Base-by-base conservation (phyloP, 2,797 vertebrate species). In the Micrastur ruficollis region DNA sequence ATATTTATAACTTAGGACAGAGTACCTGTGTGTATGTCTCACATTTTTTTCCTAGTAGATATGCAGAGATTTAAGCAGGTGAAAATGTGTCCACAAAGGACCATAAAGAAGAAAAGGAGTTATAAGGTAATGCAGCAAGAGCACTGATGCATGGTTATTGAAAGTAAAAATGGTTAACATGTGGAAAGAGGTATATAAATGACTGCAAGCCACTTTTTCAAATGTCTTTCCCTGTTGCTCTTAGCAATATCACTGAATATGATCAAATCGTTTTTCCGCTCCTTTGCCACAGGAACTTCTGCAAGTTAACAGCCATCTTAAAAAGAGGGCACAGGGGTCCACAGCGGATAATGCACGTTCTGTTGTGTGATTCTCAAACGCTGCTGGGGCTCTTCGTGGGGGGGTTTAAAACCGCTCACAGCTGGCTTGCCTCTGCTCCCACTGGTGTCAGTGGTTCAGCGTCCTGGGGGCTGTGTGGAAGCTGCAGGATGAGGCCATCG, bases 71-170 rank as follows among this genome's bases (percentile, higher is more conserved):
- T 97, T 95, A 95, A 95, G 79, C 89, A 89, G 95, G 93, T 89
- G 76, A 91, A 97, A 97, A 96, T 96, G 95, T 96, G 92, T 94
- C 97, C 93, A 91, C 96, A 94, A 97, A 96, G 95, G 91, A 96
- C 89, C 73, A 96, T 97, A 97, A 97, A 97, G 94, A 96, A 95
- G 91, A 92, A 89, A 96, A 93, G 92, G 92, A 97, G 97, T 97
- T 97, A 96, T 80, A 97, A 93, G 95, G 92, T 95, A 97, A 95
- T 97, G 97, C 96, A 95, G 93, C 91, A 89, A 95, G 88, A 95
- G 95, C 88, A 58, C 93, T 95, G 97, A 96, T 94, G 96, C 95
- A 95, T 97, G 90, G 91, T 96, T 97, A 97, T 97, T 97, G 97
- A 93, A 97, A 89, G 93, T 95, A 95, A 96, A 96, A 97, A 94